Percentiles rank a stretch among this genome's conserved stretches.
Evolutionary conservation across 1,140 invertebrate species (phyloP).

Genomic region (Tetragonula clypearis): DNA sequence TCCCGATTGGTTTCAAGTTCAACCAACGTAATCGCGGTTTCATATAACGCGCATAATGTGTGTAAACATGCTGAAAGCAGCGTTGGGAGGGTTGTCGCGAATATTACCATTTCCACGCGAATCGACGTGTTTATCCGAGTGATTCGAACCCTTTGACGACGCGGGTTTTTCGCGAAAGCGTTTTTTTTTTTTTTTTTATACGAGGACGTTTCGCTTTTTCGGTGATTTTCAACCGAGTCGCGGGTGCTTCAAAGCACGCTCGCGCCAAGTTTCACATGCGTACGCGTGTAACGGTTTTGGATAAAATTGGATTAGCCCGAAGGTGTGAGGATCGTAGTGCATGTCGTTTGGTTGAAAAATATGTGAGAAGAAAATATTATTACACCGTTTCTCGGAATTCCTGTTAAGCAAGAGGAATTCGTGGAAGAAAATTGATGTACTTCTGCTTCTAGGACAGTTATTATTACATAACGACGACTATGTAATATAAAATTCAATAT

Average conservation of each 20-base stretch:
- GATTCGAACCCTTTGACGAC: background rate
- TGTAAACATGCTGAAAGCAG: background rate
- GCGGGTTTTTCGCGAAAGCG: background rate
- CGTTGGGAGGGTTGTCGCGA: background rate
- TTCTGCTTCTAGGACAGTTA: too few relatives aligned
- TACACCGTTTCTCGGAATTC: too few relatives aligned
- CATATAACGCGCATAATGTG: background rate
- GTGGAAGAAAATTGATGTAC: too few relatives aligned
- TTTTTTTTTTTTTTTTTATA: background rate
- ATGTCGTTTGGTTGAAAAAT: background rate
- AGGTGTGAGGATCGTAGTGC: background rate
- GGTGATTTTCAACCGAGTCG: background rate
- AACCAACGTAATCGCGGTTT: too few relatives aligned
- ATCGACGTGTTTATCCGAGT: constrained; percentile 13
- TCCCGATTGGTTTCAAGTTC: too few relatives aligned
- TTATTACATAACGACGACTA: too few relatives aligned
- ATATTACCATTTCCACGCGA: constrained; percentile 19
- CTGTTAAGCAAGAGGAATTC: too few relatives aligned
- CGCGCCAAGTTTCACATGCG: background rate
- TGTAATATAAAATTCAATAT: too few relatives aligned
- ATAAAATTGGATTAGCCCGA: background rate
- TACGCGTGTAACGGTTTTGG: background rate
- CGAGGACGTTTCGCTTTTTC: background rate
- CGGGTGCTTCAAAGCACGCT: too few relatives aligned
- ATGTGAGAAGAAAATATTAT: too few relatives aligned